Percentiles rank a stretch among this genome's conserved stretches.
These are phyloP conservation scores for Glyphotaelius pellucidus DNA, from an alignment of 2,888 invertebrate genomes.

Conservation along the genomic window DNA sequence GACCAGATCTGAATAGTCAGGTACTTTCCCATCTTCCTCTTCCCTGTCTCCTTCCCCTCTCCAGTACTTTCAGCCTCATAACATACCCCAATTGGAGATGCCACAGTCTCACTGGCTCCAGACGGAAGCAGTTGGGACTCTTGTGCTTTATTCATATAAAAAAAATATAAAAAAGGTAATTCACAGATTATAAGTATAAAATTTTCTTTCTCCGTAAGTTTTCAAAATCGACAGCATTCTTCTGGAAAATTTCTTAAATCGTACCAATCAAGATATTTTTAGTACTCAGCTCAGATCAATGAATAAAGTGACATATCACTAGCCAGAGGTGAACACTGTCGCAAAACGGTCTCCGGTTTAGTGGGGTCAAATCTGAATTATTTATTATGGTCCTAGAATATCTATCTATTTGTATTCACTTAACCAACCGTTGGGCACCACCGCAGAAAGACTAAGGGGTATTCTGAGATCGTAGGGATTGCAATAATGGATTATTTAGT, in stretches of 20 bases:
- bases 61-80: no score
- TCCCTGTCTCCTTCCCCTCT: no score
- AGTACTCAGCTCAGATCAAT: not conserved
- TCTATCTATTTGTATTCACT: constrained; percentile 34
- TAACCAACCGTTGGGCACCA: not conserved
- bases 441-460: not conserved
- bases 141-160: no score
- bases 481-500: not conserved
- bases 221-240: not conserved
- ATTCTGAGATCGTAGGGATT: not conserved
- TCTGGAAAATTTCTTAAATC: not conserved
- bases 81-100: no score
- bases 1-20: no score
- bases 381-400: constrained; percentile 25
- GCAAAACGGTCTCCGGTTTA: not conserved
- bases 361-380: not conserved
- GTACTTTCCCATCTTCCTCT: no score
- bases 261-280: not conserved
- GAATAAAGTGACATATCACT: not conserved
- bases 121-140: no score
- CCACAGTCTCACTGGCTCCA: no score
- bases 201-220: not conserved
- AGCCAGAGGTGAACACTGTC: not conserved
- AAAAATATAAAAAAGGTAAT: no score
- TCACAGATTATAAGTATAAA: no score